phyloP scores from a whole-genome alignment of 2,113 vertebrate genomes.

The Bagarius yarrelli region DNA sequence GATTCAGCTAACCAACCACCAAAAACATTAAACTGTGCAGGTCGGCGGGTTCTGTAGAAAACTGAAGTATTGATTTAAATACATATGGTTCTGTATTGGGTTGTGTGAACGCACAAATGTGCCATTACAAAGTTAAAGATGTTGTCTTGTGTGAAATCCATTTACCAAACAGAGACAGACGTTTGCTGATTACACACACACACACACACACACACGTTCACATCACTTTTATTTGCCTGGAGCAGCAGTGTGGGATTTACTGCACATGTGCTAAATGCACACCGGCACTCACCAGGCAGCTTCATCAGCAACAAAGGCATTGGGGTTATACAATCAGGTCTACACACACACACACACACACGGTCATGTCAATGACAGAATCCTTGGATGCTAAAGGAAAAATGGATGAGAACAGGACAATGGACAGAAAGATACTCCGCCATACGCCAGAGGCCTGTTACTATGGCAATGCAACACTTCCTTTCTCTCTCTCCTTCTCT shows the following conservation, averaged over 20 bases:
- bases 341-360: conserved; percentile 24
- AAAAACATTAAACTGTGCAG: background rate
- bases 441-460: conserved; percentile 43
- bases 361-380: conserved; percentile 35
- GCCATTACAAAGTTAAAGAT: background rate
- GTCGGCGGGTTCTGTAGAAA: background rate
- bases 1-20: background rate
- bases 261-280: conserved; percentile 21
- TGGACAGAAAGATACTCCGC: conserved; percentile 45
- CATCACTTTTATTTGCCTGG: background rate
- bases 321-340: conserved; percentile 37
- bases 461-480: conserved; percentile 48
- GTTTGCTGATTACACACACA: conserved; percentile 29
- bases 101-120: background rate
- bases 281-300: conserved; percentile 9
- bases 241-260: conserved; percentile 10
- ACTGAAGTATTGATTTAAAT: background rate
- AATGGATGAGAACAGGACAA: conserved; percentile 38
- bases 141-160: background rate
- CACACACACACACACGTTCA: background rate
- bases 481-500: conserved; percentile 38
- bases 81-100: background rate
- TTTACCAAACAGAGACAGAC: background rate
- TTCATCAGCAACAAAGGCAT: conserved; percentile 36
- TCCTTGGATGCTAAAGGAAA: conserved; percentile 41